Conservation (phyloP, 2,113 vertebrate species). For the Psilopogon haemacephalus region DNA sequence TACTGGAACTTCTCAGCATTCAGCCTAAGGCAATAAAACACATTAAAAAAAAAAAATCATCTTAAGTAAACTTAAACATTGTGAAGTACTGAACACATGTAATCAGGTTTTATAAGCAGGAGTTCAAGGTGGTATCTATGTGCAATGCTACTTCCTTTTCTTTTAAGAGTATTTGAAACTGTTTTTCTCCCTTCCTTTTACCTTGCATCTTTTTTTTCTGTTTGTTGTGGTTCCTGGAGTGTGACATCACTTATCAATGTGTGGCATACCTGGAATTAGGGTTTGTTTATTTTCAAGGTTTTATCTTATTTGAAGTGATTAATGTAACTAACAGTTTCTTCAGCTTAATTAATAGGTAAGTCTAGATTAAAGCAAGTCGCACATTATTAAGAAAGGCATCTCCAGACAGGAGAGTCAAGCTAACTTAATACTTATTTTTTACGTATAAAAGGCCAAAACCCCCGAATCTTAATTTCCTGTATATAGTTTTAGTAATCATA, state of each 20-base stretch:
- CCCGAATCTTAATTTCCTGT: background rate
- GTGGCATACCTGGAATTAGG: background rate
- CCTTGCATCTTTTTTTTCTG: background rate
- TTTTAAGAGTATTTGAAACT: background rate
- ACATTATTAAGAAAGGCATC: background rate
- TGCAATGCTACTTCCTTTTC: background rate
- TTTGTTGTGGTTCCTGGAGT: background rate
- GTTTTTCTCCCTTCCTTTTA: background rate
- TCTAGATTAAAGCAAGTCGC: background rate
- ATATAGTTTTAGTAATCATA: background rate
- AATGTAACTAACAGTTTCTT: background rate
- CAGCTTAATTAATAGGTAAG: background rate
- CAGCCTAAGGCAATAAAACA: background rate
- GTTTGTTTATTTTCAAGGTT: background rate
- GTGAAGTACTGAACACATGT: background rate
- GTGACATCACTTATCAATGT: background rate
- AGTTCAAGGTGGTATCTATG: background rate
- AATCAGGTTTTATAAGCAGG: background rate
- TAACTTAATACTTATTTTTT: background rate
- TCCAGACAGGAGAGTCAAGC: background rate
- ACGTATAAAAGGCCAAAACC: background rate
- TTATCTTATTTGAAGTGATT: background rate
- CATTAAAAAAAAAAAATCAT: background rate
- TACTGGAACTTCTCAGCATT: background rate
- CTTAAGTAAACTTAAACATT: background rate